These are phyloP conservation scores for Austrofundulus limnaeus DNA, from an alignment of 2,113 vertebrate species.

Conservation along the genomic window DNA sequence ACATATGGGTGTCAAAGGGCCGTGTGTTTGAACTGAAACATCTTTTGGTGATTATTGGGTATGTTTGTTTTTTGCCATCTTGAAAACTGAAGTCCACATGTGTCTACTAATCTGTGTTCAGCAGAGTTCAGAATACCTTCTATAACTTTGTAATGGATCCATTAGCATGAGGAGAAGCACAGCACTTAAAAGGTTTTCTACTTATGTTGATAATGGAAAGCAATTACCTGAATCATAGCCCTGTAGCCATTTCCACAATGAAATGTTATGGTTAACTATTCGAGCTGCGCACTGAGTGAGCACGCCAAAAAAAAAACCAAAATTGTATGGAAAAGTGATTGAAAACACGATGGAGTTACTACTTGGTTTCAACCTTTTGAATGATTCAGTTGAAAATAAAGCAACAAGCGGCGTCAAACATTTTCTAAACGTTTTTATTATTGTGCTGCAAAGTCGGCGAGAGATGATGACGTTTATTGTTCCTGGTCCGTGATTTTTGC, in stretches of 20 bases:
- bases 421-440: constrained; percentile 63
- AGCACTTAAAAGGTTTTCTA: constrained; percentile 40
- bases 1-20: constrained; percentile 13
- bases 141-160: constrained; percentile 45
- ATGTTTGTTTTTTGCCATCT: constrained; percentile 1
- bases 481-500: constrained; percentile 6
- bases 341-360: constrained; percentile 36
- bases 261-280: constrained; percentile 15
- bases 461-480: constrained; percentile 6
- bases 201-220: constrained; percentile 30
- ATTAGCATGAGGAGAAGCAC: constrained; percentile 42
- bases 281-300: constrained; percentile 19
- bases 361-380: constrained; percentile 59
- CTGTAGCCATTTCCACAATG: constrained; percentile 22
- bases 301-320: constrained; percentile 19
- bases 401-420: constrained; percentile 42
- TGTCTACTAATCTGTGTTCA: constrained; percentile 18
- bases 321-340: constrained; percentile 3
- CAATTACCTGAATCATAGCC: constrained; percentile 51
- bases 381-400: constrained; percentile 61
- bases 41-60: constrained; percentile 5
- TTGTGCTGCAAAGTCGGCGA: constrained; percentile 20
- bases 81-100: constrained; percentile 18
- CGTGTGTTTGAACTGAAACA: neutral
- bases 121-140: constrained; percentile 17